Conservation (phyloP, 2,113 vertebrate genomes). For the Lucifuga dentata region DNA sequence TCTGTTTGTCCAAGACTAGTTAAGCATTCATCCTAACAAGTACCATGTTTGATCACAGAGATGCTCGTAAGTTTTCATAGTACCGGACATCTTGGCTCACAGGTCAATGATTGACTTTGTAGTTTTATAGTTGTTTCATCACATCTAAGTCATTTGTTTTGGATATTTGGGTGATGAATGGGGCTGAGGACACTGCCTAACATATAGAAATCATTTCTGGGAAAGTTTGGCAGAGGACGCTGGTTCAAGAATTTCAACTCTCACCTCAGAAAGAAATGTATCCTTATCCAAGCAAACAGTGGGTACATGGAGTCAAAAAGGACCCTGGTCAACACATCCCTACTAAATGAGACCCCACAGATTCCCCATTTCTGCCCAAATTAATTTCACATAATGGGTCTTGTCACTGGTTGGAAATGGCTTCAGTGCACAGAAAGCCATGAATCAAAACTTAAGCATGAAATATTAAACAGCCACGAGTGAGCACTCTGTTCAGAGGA, state of each 20-base stretch:
- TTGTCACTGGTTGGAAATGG: neutral
- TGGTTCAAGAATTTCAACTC: too few species aligned
- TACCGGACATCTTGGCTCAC: too few species aligned
- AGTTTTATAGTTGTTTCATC: neutral
- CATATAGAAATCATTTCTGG: neutral
- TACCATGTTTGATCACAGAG: neutral
- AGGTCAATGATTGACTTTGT: neutral
- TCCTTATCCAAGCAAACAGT: constrained; percentile 7
- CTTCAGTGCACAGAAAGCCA: constrained; percentile 5
- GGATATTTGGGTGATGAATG: neutral
- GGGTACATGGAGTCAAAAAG: constrained; percentile 5
- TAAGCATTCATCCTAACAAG: neutral
- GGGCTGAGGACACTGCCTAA: neutral
- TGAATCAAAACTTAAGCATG: constrained; percentile 1
- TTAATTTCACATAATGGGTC: neutral
- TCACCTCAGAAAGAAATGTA: too few species aligned
- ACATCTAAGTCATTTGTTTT: neutral
- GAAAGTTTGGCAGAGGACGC: neutral
- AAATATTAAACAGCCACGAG: constrained; percentile 13
- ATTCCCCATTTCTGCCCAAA: constrained; percentile 6
- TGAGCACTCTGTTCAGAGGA: neutral
- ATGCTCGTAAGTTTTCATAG: neutral
- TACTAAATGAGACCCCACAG: neutral
- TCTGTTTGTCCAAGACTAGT: neutral
- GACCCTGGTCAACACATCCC: neutral